phyloP scores from a whole-genome alignment of 2,113 vertebrate genomes.

The Malurus cyaneus region DNA sequence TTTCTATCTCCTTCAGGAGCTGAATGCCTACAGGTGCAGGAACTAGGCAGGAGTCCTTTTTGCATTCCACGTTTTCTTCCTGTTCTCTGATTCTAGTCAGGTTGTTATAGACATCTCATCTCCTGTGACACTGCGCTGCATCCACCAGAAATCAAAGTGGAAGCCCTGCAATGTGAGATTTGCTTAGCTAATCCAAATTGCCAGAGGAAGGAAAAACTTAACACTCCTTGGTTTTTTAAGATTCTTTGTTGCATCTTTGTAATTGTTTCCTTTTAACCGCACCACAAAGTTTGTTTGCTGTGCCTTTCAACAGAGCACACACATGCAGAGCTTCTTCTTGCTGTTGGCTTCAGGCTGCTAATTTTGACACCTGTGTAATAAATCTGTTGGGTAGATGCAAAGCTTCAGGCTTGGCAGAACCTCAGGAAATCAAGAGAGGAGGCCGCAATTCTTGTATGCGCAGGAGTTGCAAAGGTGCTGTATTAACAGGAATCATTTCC shows the following conservation, averaged over 20 bases:
- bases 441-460: conserved; percentile 54
- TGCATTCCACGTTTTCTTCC: background rate
- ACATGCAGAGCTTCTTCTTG: background rate
- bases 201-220: background rate
- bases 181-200: background rate
- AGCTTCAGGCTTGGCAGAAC: conserved; percentile 30
- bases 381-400: conserved; percentile 61
- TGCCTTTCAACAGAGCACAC: conserved; percentile 43
- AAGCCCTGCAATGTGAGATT: background rate
- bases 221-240: background rate
- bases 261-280: conserved; percentile 12
- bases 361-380: conserved; percentile 69
- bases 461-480: background rate
- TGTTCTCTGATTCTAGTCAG: background rate
- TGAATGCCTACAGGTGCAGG: background rate
- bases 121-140: background rate
- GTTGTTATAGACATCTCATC: background rate
- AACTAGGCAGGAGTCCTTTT: background rate
- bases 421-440: conserved; percentile 53
- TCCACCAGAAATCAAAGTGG: background rate
- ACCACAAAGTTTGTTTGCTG: background rate
- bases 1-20: background rate
- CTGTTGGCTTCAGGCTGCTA: conserved; percentile 41
- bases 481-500: conserved; percentile 10
- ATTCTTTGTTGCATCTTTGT: conserved; percentile 13